Percentiles rank a stretch among this genome's conserved stretches.
Evolutionary conservation across 2,113 vertebrate genomes (phyloP).

Genomic region (Dasyornis broadbenti): DNA sequence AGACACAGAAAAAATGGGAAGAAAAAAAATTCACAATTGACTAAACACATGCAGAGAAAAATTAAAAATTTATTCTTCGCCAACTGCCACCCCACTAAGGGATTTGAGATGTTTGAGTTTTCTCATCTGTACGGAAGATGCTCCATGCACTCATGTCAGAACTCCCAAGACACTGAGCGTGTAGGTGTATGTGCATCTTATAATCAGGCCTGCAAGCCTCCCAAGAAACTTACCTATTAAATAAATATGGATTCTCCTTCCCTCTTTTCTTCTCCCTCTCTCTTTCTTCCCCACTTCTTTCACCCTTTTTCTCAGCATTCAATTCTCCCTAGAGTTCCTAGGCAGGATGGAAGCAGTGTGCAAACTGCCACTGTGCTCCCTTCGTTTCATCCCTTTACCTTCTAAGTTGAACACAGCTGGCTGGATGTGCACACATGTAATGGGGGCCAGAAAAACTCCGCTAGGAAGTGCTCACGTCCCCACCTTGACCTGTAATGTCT

Average conservation of each 20-base stretch:
- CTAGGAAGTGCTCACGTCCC: not conserved
- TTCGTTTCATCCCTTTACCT: not conserved
- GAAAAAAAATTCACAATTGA: not conserved
- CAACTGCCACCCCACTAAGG: not conserved
- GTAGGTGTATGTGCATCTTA: not conserved
- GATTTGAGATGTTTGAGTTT: not conserved
- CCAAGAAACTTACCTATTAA: not conserved
- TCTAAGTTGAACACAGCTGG: not conserved
- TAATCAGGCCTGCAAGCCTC: not conserved
- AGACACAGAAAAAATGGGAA: not conserved
- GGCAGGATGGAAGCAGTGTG: not conserved
- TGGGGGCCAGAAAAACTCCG: not conserved
- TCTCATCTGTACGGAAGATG: not conserved
- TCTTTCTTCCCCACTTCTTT: not conserved
- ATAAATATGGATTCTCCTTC: not conserved
- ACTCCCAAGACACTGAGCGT: not conserved
- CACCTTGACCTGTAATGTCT: not conserved
- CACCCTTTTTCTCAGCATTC: not conserved
- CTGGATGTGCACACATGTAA: accelerated
- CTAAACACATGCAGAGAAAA: not conserved
- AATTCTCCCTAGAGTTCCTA: not conserved
- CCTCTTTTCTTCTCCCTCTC: not conserved
- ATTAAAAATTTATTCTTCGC: not conserved
- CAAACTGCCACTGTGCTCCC: not conserved
- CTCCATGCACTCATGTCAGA: not conserved